phyloP scores from a whole-genome alignment of 37 sponge, comb jelly and placozoan genomes.

The Bolinopsis microptera region DNA sequence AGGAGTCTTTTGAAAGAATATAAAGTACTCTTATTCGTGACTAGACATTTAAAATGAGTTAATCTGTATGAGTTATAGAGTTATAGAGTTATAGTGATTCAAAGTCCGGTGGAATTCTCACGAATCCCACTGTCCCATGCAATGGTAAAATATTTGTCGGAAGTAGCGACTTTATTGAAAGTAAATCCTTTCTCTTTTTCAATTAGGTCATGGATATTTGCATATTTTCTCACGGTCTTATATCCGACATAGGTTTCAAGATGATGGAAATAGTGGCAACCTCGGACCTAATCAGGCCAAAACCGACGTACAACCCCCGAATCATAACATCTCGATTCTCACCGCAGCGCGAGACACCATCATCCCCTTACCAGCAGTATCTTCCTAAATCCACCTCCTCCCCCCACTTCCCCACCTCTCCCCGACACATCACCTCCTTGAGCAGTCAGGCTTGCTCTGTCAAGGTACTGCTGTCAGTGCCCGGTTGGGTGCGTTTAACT shows the following conservation, averaged over 20 bases:
- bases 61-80: too few species aligned
- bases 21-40: neutral
- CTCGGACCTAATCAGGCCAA: slow-evolving; percentile 46
- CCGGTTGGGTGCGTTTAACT: neutral
- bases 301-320: slow-evolving; percentile 29
- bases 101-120: neutral
- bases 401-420: neutral
- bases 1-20: neutral
- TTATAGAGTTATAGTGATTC: neutral
- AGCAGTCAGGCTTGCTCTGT: neutral
- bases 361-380: slow-evolving; percentile 14
- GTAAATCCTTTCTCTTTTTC: too few species aligned
- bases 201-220: too few species aligned
- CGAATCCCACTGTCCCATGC: neutral
- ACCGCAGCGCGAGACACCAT: neutral
- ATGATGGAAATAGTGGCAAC: slow-evolving; percentile 43
- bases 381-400: neutral
- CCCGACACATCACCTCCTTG: neutral
- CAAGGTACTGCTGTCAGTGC: neutral
- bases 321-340: slow-evolving; percentile 14
- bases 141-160: neutral
- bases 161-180: neutral
- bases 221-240: neutral
- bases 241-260: neutral
- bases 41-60: neutral